These are phyloP conservation scores for Enteromius afrohamiltoni DNA, from an alignment of 2,797 vertebrate species.

Conservation along the genomic window DNA sequence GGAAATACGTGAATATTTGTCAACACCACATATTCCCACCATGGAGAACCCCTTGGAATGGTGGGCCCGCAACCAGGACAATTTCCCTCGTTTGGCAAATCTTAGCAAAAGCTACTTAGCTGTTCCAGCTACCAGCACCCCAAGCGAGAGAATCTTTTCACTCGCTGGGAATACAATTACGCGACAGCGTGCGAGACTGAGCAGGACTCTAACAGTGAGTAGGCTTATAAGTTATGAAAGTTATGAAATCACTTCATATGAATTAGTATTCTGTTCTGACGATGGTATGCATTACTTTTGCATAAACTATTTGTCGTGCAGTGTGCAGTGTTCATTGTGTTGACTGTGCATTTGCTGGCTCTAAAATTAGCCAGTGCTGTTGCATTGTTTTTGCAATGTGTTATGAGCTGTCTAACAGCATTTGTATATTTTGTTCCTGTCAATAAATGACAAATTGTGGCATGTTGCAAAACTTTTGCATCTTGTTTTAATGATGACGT, in stretches of 20 bases:
- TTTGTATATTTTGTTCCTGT: background rate
- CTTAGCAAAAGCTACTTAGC: slow-evolving; percentile 6
- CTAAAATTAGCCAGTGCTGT: background rate
- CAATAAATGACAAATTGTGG: background rate
- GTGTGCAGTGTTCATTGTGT: too few species aligned
- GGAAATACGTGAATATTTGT: slow-evolving; percentile 10
- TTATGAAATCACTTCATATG: too few species aligned
- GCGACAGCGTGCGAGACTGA: background rate
- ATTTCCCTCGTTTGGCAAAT: background rate
- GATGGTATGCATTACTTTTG: too few species aligned
- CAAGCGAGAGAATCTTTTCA: background rate
- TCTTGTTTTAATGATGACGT: background rate
- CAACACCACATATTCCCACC: slow-evolving; percentile 9
- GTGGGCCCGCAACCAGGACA: background rate
- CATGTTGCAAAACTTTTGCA: background rate
- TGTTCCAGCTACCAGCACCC: slow-evolving; percentile 8
- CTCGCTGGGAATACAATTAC: too few species aligned
- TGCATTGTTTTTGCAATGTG: background rate
- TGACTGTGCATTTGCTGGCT: too few species aligned
- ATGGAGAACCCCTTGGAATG: background rate
- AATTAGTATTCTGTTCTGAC: too few species aligned
- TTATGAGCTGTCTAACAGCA: background rate
- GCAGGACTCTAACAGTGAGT: background rate
- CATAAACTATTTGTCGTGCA: too few species aligned
- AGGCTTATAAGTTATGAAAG: background rate